phyloP scores from a whole-genome alignment of 2,113 vertebrate genomes.

The Cyprinodon variegatus region DNA sequence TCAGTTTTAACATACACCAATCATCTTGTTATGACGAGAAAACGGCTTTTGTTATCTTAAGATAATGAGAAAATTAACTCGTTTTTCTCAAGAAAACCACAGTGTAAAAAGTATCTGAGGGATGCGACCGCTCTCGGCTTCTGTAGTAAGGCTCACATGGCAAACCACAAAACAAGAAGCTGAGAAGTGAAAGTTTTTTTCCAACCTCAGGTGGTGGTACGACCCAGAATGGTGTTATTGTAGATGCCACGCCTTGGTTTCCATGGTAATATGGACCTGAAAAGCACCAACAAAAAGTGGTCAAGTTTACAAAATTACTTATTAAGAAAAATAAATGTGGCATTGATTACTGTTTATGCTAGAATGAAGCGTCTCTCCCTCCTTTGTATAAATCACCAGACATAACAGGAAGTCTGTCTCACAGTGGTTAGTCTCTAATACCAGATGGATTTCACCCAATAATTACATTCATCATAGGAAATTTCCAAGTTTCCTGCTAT shows the following conservation, averaged over 20 bases:
- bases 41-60: too few relatives aligned
- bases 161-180: neutral
- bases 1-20: too few relatives aligned
- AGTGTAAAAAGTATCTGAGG: too few relatives aligned
- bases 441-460: neutral
- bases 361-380: neutral
- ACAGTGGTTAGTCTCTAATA: neutral
- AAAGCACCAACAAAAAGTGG: neutral
- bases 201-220: slow-evolving; percentile 92
- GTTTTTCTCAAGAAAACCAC: too few relatives aligned
- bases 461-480: neutral
- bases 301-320: neutral
- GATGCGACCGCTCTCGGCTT: too few relatives aligned
- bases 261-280: slow-evolving; percentile 91
- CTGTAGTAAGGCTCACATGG: neutral
- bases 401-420: neutral
- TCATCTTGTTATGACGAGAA: too few relatives aligned
- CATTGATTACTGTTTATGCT: neutral
- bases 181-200: neutral
- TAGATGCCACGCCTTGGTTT: slow-evolving; percentile 90
- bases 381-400: neutral
- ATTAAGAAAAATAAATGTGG: too few relatives aligned
- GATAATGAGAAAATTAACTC: too few relatives aligned
- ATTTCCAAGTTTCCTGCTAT: too few relatives aligned
- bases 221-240: slow-evolving; percentile 95